Percentiles rank a stretch among this genome's conserved stretches.
phyloP scores from a whole-genome alignment of 2,113 vertebrate genomes.

The Dipodomys spectabilis region DNA sequence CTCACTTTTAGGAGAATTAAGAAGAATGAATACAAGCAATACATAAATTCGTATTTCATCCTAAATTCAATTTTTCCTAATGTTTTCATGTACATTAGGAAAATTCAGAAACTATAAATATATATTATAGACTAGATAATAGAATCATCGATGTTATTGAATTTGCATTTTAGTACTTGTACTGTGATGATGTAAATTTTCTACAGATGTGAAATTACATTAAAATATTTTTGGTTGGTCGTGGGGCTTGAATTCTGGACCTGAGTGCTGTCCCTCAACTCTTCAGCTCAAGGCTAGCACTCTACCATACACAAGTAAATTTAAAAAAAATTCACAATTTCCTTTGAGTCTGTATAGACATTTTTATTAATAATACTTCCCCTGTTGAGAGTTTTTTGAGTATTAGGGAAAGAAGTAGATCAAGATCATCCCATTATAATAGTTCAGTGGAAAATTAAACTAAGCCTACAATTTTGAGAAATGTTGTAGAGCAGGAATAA shows the following conservation, averaged over 20 bases:
- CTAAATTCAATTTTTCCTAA: too few relatives aligned
- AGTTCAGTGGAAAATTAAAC: constrained; percentile 28
- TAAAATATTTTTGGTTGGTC: not conserved
- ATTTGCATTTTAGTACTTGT: constrained; percentile 27
- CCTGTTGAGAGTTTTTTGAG: not conserved
- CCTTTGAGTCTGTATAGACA: not conserved
- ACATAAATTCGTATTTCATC: not conserved
- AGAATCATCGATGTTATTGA: not conserved
- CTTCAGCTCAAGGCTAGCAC: too few relatives aligned
- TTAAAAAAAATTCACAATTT: not conserved
- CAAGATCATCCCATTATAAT: constrained; percentile 9
- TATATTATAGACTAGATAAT: not conserved
- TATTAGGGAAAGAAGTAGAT: not conserved
- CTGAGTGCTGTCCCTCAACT: too few relatives aligned
- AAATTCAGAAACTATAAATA: constrained; percentile 10
- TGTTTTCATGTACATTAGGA: not conserved
- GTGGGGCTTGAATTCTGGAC: too few relatives aligned
- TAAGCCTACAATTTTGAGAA: not conserved
- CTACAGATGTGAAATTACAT: constrained; percentile 17
- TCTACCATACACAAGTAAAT: not conserved
- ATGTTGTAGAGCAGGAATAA: not conserved
- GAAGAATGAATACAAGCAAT: constrained; percentile 32
- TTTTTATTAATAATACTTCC: constrained; percentile 13
- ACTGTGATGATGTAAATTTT: constrained; percentile 15
- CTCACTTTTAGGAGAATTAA: not conserved